Percentiles rank a stretch among this genome's conserved stretches.
Evolutionary conservation across 2,113 vertebrate genomes (phyloP).

Genomic region (Gopherus evgoodei): DNA sequence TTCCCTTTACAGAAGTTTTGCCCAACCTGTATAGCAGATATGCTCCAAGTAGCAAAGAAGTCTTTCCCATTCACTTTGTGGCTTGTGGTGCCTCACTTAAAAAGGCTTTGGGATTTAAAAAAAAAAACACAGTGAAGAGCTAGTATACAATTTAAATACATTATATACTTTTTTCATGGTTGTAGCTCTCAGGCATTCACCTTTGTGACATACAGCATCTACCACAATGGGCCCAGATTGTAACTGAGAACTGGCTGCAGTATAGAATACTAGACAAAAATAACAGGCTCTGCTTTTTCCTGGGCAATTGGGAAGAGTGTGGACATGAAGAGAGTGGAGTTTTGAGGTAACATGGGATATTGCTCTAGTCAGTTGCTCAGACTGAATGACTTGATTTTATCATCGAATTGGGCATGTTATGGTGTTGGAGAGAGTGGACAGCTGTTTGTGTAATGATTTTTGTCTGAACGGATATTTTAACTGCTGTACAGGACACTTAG

Average conservation of each 20-base stretch:
- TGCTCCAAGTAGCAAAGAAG: accelerated
- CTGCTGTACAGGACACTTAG: neutral
- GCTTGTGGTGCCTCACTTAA: neutral
- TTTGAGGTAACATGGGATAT: neutral
- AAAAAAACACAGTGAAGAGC: neutral
- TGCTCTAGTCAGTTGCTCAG: neutral
- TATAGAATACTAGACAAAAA: neutral
- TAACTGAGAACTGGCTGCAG: neutral
- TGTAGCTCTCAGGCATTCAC: too few relatives aligned
- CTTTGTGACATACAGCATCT: neutral
- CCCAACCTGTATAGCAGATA: too few relatives aligned
- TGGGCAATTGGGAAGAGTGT: neutral
- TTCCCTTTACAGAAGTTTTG: too few relatives aligned
- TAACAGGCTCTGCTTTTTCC: neutral
- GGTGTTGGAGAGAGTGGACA: too few relatives aligned
- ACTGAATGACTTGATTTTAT: neutral
- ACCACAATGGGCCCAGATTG: accelerated
- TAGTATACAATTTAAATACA: neutral
- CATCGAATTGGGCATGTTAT: too few relatives aligned
- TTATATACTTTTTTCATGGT: neutral
- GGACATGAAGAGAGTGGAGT: neutral
- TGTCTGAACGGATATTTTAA: neutral
- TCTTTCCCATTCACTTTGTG: neutral
- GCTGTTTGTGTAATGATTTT: neutral
- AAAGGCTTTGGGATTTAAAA: neutral